Conservation (phyloP, 2,888 invertebrate genomes). For the Girardia tigrina region DNA sequence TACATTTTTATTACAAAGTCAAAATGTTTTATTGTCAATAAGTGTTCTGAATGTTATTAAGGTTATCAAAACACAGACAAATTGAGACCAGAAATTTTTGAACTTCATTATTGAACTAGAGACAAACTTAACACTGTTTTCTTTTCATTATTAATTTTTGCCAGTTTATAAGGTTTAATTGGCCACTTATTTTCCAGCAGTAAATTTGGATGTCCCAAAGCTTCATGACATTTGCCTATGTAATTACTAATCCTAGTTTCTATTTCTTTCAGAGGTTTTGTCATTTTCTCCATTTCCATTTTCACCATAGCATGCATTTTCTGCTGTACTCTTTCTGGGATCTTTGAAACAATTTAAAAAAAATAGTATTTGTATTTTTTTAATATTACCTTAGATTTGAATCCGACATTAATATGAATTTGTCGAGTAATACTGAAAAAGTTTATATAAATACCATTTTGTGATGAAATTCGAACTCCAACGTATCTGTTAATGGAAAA, state of each 20-base stretch:
- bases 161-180: not conserved
- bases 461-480: conserved; percentile 44
- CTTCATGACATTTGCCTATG: not conserved
- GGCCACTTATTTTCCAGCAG: not conserved
- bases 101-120: no score
- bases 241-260: not conserved
- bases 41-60: no score
- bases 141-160: not conserved
- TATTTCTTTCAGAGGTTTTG: not conserved
- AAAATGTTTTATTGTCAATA: no score
- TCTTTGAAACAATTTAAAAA: not conserved
- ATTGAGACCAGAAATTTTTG: no score
- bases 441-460: conserved; percentile 44
- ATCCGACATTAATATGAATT: conserved; percentile 46
- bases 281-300: not conserved
- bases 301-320: not conserved
- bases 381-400: conserved; percentile 43
- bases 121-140: not conserved
- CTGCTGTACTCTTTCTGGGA: not conserved
- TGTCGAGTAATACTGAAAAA: conserved; percentile 42
- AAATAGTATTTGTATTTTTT: no score
- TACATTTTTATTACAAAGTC: no score
- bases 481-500: conserved; percentile 43
- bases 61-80: no score
- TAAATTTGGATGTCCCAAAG: not conserved